A percentile compares a stretch with the other conserved stretches of the same genome.
Evolutionary conservation across 2,888 invertebrate genomes (phyloP).

Genomic region (Prosopocoilus inquinatus): DNA sequence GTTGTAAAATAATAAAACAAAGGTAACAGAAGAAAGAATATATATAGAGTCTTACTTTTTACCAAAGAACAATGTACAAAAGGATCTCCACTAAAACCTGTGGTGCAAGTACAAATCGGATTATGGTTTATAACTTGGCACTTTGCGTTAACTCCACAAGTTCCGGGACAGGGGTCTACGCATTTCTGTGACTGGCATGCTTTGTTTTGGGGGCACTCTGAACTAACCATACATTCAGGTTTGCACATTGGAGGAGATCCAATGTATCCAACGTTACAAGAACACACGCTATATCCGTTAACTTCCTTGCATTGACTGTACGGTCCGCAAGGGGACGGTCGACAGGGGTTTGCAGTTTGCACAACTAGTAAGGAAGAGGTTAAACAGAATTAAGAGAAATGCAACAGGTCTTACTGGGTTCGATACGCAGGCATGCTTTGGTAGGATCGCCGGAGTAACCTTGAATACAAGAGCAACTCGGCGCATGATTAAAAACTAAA

Average conservation of each 20-base stretch:
- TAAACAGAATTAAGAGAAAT: conserved; percentile 9
- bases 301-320: conserved; percentile 63
- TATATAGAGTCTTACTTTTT: conserved; percentile 14
- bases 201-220: conserved; percentile 64
- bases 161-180: conserved; percentile 63
- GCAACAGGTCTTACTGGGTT: conserved; percentile 42
- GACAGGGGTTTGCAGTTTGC: conserved; percentile 53
- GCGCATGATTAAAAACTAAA: conserved; percentile 64
- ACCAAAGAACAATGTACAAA: conserved; percentile 53
- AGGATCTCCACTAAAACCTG: conserved; percentile 65
- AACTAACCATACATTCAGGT: conserved; percentile 66
- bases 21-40: conserved; percentile 4
- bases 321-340: conserved; percentile 66
- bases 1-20: conserved; percentile 7
- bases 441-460: conserved; percentile 64
- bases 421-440: conserved; percentile 45
- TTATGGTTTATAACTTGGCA: conserved; percentile 69
- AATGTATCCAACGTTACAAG: conserved; percentile 60
- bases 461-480: conserved; percentile 61
- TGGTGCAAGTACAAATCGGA: conserved; percentile 65
- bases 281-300: conserved; percentile 63
- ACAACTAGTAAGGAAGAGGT: conserved; percentile 14
- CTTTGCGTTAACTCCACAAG: conserved; percentile 64
- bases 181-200: conserved; percentile 65
- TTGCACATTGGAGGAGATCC: conserved; percentile 65